These are phyloP conservation scores for Coranthus polyacanthus DNA, from an alignment of 2,797 vertebrate genomes.

Conservation along the genomic window DNA sequence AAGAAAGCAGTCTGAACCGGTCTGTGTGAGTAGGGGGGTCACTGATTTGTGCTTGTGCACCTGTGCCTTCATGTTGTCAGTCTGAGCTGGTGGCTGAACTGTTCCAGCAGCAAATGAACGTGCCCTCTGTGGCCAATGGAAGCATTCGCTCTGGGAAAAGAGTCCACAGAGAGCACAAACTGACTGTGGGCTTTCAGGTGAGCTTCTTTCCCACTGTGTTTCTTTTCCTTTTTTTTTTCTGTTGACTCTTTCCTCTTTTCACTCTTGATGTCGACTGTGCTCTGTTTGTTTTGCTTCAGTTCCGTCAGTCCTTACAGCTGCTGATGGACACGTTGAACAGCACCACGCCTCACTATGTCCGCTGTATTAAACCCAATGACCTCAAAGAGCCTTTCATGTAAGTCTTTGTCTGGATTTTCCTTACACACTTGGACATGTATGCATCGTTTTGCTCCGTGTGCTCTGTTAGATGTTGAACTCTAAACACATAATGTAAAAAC, in stretches of 20 bases:
- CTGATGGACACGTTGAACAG: constrained; percentile 86
- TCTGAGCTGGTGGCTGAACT: constrained; percentile 87
- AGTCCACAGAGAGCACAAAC: constrained; percentile 81
- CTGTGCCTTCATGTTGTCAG: constrained; percentile 61
- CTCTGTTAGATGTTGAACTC: too few relatives aligned
- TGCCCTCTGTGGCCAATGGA: constrained; percentile 66
- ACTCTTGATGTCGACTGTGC: too few relatives aligned
- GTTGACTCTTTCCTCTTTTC: background rate
- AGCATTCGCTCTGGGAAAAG: constrained; percentile 76
- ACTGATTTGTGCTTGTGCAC: background rate
- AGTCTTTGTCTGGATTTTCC: constrained; percentile 41
- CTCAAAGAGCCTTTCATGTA: constrained; percentile 84
- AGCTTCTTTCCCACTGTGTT: background rate
- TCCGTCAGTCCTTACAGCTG: constrained; percentile 85
- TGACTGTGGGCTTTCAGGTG: constrained; percentile 87
- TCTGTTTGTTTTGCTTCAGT: constrained; percentile 60
- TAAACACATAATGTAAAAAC: too few relatives aligned
- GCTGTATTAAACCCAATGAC: constrained; percentile 89
- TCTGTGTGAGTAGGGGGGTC: too few relatives aligned
- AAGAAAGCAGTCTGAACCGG: too few relatives aligned
- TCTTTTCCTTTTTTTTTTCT: background rate
- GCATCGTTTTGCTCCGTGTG: too few relatives aligned
- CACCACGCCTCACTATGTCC: constrained; percentile 88
- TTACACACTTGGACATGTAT: background rate
- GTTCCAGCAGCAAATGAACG: constrained; percentile 81